Base-by-base conservation (phyloP, 2,797 vertebrate species). In the Molossus alvarezi region DNA sequence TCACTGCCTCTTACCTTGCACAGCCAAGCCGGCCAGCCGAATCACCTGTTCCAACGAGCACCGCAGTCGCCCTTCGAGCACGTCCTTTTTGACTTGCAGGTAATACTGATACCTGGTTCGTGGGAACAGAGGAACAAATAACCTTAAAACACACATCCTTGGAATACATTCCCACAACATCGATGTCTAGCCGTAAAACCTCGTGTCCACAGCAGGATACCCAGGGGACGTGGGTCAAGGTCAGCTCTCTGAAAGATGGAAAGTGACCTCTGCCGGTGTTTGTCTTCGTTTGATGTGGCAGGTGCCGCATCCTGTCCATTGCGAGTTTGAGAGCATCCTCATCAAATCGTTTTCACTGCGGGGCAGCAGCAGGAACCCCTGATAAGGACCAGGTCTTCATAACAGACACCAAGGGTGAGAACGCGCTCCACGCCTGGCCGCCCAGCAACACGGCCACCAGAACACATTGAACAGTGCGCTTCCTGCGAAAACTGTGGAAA, bases 81-180 rank as follows among this genome's bases (percentile, higher is more conserved):
- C 99, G 57, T 99, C 99, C 97, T 99, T 99, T 98, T 99, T 99
- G 96, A 99, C 99, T 98, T 99, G 99, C 80, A 99, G 99, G 98
- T 99, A 99, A 98, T 99, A 99, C 98, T 99, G 99, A 97, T 99
- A 99, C 97, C 99, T 99, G 93, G 93, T 41, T 93, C 71, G 45
- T 2, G 53, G 90, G 77, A 87, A 81, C 41, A 93, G 17, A 96
- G 77, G 53, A 91, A 86, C 27, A 97, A 48, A 73, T 80, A 92
- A 64, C 3, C 4, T 91, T 41, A 80, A 64, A 58, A 88, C 64
- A 37, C 37, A 5, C 41, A 60, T 21, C 15, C 37, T 62, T 67
- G 58, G 15, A 55, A 90, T 17, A 10, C 25, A 77, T 85, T 65
- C 93, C 80, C 72, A 73, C 6, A 21, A 81, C 20, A 76, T 0